Conservation (phyloP, 2,113 vertebrate genomes). For the pig (Sus scrofa) region DNA sequence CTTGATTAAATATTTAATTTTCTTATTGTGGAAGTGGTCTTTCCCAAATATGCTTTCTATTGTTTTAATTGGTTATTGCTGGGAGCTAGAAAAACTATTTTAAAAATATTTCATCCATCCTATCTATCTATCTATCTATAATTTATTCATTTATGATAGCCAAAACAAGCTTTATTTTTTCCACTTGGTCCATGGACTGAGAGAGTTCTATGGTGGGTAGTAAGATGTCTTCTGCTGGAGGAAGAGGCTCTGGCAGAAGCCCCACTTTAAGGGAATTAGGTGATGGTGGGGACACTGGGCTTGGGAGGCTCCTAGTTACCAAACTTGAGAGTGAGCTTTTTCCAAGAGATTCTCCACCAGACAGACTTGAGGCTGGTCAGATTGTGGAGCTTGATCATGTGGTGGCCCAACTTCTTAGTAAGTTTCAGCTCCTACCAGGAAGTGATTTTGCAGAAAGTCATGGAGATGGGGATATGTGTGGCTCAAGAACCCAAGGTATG, state of each 20-base stretch:
- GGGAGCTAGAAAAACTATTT: not conserved
- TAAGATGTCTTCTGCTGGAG: not conserved
- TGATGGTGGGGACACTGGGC: too few relatives aligned
- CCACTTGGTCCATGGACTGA: not conserved
- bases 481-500: slow-evolving; percentile 8
- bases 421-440: slow-evolving; percentile 55
- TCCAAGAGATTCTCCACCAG: slow-evolving; percentile 73
- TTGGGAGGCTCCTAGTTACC: not conserved
- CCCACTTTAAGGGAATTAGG: too few relatives aligned
- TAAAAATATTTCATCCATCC: not conserved
- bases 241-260: not conserved
- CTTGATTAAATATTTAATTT: not conserved
- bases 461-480: slow-evolving; percentile 55
- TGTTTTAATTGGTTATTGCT: not conserved
- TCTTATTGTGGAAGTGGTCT: not conserved
- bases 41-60: not conserved
- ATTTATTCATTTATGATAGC: not conserved
- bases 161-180: not conserved
- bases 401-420: slow-evolving; percentile 60
- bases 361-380: slow-evolving; percentile 31
- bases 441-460: slow-evolving; percentile 53
- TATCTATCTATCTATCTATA: not conserved
- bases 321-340: not conserved
- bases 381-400: slow-evolving; percentile 36
- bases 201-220: not conserved